Percentiles rank a stretch among this genome's conserved stretches.
These are phyloP conservation scores for Alligator mississippiensis DNA, from an alignment of 2,113 vertebrate species.

Conservation along the genomic window DNA sequence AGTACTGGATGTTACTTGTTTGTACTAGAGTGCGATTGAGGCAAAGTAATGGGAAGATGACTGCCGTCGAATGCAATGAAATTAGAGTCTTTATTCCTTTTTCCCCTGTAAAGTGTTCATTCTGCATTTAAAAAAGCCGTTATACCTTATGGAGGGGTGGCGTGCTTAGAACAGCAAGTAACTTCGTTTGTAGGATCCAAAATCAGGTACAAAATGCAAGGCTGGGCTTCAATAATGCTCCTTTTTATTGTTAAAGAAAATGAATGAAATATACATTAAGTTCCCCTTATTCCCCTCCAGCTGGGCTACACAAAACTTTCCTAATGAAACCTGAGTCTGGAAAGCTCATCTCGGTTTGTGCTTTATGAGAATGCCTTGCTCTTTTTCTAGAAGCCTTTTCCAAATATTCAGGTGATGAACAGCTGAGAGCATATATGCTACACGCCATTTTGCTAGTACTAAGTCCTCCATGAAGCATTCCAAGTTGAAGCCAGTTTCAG, in stretches of 20 bases:
- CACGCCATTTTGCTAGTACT: fast-evolving
- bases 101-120: background rate
- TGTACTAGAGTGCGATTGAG: background rate
- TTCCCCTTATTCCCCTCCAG: background rate
- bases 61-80: background rate
- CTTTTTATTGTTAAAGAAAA: fast-evolving
- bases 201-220: background rate
- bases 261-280: background rate
- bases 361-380: background rate
- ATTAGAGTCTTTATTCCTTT: background rate
- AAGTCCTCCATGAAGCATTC: background rate
- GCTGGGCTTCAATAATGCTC: background rate
- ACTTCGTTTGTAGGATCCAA: background rate
- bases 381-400: background rate
- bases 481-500: too few relatives aligned
- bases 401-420: background rate
- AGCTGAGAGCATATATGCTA: too few relatives aligned
- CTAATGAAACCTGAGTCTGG: background rate
- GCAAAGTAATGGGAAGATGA: background rate
- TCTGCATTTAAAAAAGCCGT: background rate
- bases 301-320: background rate
- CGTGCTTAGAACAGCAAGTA: background rate
- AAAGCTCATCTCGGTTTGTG: background rate
- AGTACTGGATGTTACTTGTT: background rate
- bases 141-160: background rate